Base-by-base conservation (phyloP, 1,140 invertebrate species). In the Protaetia brevitarsis region DNA sequence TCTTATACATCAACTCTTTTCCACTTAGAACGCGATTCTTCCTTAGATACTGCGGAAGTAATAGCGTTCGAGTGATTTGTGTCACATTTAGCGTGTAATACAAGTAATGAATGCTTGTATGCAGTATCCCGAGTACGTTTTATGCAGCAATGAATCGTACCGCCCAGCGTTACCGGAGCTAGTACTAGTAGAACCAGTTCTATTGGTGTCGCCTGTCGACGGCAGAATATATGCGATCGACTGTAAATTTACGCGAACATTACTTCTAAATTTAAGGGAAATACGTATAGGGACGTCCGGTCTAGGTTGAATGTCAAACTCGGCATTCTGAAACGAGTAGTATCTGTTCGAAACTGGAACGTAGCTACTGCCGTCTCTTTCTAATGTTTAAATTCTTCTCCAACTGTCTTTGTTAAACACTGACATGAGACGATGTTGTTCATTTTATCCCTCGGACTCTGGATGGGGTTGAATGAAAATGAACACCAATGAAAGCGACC, bases 231-330 rank as follows among this genome's bases (percentile, higher is more conserved):
- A 41, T n/a, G 37, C 41, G 41, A 23, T 51, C 11, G 41, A 51
- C 41, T 51, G 41, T 51, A 51, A 51, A 51, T 51, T 51, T 23
- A 51, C 26, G 41, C 11, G 41, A 3, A 51, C 41, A 51, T 51
- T 51, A 26, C 19, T 51, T 51, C 41, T 51, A 51, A 51, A 51
- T 51, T 23, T 51, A 51, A 23, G 26, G 41, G 41, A 51, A 51
- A 23, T 51, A 51, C 41, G 41, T 51, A 16, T 23, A 21, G 16
- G 41, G 16, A 2, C 7, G 26, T 21, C 41, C 26, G 19, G 41
- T 21, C 41, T 51, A 51, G 26, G 41, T 51, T 51, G 19, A 51
- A 51, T 51, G 41, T 51, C 19, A 51, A 51, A 21, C 41, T 23
- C 19, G 7, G 26, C 7, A 23, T 51, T 51, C 21, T 51, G 41